phyloP scores from a whole-genome alignment of 1,140 invertebrate genomes.

The Oryctes rhinoceros region DNA sequence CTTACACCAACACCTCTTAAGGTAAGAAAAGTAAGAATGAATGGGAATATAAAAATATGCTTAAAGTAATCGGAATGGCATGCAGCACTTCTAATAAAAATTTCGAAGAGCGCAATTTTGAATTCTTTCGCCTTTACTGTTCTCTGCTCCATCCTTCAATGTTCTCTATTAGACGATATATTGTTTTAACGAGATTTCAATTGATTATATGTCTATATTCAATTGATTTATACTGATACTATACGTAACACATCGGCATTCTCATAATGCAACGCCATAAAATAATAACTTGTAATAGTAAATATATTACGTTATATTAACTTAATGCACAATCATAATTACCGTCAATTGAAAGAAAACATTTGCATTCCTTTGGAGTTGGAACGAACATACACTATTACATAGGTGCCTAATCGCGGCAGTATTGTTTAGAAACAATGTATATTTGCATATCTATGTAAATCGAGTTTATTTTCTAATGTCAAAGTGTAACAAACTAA shows the following conservation, averaged over 20 bases:
- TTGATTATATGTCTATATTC: too few species aligned
- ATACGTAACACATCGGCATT: background rate
- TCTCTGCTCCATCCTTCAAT: too few species aligned
- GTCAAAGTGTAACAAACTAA: conserved; percentile 33
- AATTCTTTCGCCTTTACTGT: too few species aligned
- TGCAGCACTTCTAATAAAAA: too few species aligned
- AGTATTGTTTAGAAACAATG: background rate
- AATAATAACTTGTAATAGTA: background rate
- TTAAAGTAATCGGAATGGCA: too few species aligned
- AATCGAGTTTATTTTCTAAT: background rate
- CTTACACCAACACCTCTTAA: too few species aligned
- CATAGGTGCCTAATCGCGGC: background rate
- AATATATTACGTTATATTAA: conserved; percentile 3
- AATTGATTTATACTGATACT: background rate
- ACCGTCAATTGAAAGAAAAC: background rate
- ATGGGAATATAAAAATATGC: too few species aligned
- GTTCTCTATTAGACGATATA: too few species aligned
- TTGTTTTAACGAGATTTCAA: too few species aligned
- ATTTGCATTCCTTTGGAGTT: background rate
- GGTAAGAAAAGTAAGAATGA: too few species aligned
- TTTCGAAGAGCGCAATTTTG: too few species aligned
- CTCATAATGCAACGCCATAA: background rate
- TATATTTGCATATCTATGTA: background rate
- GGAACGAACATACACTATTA: background rate
- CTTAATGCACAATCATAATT: conserved; percentile 6